Evolutionary conservation across 2,113 vertebrate genomes (phyloP), one percentile per base, ranked within the genome.

Genomic region (Pterocles gutturalis): DNA sequence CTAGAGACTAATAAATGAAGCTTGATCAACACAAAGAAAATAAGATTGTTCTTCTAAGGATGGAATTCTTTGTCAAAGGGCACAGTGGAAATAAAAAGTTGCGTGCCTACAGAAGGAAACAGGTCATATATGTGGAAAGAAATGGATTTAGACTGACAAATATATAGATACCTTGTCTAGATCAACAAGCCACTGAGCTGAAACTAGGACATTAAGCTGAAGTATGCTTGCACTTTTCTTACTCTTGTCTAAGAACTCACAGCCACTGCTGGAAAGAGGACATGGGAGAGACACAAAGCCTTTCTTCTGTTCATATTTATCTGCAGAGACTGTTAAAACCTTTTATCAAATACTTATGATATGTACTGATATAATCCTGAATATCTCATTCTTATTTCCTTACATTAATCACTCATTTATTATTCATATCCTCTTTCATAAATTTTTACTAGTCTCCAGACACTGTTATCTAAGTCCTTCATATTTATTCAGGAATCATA

Each of bases 401-500:
- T 76, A 87, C 0, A 7, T 80, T 96, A 85, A 89, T 96, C 66
- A 90, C 31, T 94, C 7, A 80, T 92, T 91, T 93, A 72, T 79
- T 91, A 94, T 97, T 87, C 89, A 92, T 75, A 19, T 81, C 57
- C 4, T 51, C 65, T 87, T 91, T 65, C 69, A 72, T 65, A 83
- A 90, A 34, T 69, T 93, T 87, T 95, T 79, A 58, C 48, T 72
- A 45, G 21, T 81, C n/a, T 93, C 71, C 49, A 87, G 58, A 31
- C 8, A 10, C 54, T 92, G 46, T 87, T 95, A 69, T 16, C 11
- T 91, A 93, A 91, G 62, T 76, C 87, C 19, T 93, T 96, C 48
- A 87, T 87, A 87, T 80, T 94, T 93, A 95, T 87, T 95, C 84
- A 82, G 33, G 49, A 93, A 79, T 83, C 73, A 78, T n/a, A 60